These are phyloP conservation scores for Drosophila parabipectinata DNA, from an alignment of 1,140 invertebrate genomes.

Conservation along the genomic window DNA sequence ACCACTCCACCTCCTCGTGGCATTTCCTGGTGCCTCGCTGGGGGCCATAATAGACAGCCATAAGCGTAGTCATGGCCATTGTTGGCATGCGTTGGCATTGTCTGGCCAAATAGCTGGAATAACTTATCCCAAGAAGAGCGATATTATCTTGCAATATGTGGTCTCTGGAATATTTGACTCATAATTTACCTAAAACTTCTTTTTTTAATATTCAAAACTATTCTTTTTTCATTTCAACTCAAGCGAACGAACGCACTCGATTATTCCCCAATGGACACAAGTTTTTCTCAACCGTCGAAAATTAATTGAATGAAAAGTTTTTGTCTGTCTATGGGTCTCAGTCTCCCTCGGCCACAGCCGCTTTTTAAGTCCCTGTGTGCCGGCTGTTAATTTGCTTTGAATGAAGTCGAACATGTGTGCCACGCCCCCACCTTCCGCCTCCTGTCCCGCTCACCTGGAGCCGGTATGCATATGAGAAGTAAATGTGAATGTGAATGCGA, in stretches of 20 bases:
- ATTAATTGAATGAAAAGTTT: conserved; percentile 80
- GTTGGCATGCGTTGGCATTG: conserved; percentile 47
- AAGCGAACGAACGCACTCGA: conserved; percentile 12
- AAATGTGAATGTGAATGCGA: conserved; percentile 20
- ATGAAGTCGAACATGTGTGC: conserved; percentile 73
- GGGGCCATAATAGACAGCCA: conserved; percentile 62
- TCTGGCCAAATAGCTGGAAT: conserved; percentile 15
- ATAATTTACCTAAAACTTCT: not conserved
- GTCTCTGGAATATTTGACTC: conserved; percentile 5
- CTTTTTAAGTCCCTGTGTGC: conserved; percentile 25
- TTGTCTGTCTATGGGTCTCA: conserved; percentile 34
- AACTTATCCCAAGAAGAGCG: not conserved
- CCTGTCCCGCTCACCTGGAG: conserved; percentile 1
- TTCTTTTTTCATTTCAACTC: conserved; percentile 26
- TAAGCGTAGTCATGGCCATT: conserved; percentile 57
- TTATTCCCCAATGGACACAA: conserved; percentile 40
- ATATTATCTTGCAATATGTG: not conserved
- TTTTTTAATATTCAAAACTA: not conserved
- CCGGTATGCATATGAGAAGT: conserved; percentile 20
- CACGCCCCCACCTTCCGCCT: conserved; percentile 22
- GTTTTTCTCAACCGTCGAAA: conserved; percentile 59
- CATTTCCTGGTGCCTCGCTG: not conserved
- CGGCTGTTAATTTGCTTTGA: conserved; percentile 77
- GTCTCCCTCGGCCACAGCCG: not conserved
- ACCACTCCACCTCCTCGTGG: conserved; percentile 2